These are phyloP conservation scores for Phenacoccus solenopsis DNA, from an alignment of 1,140 invertebrate species.

Conservation along the genomic window DNA sequence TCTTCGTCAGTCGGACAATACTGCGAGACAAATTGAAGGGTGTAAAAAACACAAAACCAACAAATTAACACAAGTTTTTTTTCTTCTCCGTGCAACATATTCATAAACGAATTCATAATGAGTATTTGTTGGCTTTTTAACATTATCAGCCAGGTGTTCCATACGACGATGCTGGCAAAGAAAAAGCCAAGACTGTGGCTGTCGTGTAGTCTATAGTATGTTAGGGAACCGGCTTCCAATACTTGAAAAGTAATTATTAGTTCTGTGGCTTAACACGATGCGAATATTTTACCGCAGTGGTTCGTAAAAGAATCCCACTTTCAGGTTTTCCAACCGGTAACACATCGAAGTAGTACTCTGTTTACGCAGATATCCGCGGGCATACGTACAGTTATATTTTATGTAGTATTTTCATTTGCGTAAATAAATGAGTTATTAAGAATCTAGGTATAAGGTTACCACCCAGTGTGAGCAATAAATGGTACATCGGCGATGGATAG, in stretches of 20 bases:
- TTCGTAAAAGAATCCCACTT: not conserved
- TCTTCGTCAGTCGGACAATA: not conserved
- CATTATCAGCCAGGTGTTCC: not conserved
- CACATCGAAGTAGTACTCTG: not conserved
- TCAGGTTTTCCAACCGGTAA: not conserved
- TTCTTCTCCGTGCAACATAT: too few relatives aligned
- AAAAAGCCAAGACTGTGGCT: not conserved
- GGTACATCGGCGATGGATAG: not conserved
- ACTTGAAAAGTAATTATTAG: constrained; percentile 16
- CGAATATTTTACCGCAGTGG: constrained; percentile 3
- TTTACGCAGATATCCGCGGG: not conserved
- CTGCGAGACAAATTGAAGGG: not conserved
- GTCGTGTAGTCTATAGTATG: not conserved
- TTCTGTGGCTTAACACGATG: constrained; percentile 11
- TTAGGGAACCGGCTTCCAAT: constrained; percentile 3
- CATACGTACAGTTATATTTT: not conserved
- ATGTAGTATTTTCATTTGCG: not conserved
- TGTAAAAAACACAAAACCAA: not conserved
- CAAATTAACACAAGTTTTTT: not conserved
- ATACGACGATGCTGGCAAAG: not conserved
- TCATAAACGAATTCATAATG: not conserved
- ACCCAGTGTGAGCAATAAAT: not conserved
- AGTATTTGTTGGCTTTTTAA: not conserved
- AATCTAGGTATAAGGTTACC: not conserved
- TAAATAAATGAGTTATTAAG: not conserved